These are phyloP conservation scores for Drosophila kepulauana DNA, from an alignment of 1,140 invertebrate genomes.

Conservation along the genomic window DNA sequence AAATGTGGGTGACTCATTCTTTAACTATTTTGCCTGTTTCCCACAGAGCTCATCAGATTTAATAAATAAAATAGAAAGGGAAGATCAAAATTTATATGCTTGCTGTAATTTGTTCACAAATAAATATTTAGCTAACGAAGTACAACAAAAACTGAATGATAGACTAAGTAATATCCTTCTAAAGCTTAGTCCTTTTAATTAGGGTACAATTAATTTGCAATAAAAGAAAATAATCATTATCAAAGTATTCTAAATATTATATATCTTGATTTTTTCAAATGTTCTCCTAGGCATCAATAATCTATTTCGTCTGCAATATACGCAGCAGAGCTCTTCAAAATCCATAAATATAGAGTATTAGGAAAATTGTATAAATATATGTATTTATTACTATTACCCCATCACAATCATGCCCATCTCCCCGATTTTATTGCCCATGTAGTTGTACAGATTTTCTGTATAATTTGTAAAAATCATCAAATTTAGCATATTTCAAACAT, in stretches of 20 bases:
- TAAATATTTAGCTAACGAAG: slow-evolving; percentile 72
- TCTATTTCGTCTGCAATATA: too few relatives aligned
- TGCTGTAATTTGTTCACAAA: slow-evolving; percentile 38
- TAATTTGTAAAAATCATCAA: not conserved
- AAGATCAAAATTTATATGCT: slow-evolving; percentile 8
- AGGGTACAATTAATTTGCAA: not conserved
- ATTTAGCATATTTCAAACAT: not conserved
- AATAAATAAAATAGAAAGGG: slow-evolving; percentile 8
- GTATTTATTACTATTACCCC: too few relatives aligned
- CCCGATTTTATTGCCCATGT: not conserved
- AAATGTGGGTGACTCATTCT: slow-evolving; percentile 14
- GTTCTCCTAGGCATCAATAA: too few relatives aligned
- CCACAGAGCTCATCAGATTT: slow-evolving; percentile 11
- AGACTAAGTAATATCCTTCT: not conserved
- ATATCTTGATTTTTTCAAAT: too few relatives aligned
- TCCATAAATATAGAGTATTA: too few relatives aligned
- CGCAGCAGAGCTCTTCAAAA: too few relatives aligned
- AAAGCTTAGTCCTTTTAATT: not conserved
- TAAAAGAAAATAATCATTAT: too few relatives aligned
- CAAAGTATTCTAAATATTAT: too few relatives aligned
- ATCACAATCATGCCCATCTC: not conserved
- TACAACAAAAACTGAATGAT: not conserved
- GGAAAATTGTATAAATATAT: too few relatives aligned
- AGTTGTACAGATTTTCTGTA: not conserved
- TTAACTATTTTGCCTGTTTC: not conserved